phyloP scores from a whole-genome alignment of 2,113 vertebrate species.

The rabbit (Oryctolagus cuniculus) region mOryCun1.1 NC_091438.1:159421501-159422000 shows the following conservation, averaged over 20 bases:
- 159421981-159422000: conserved; percentile 24
- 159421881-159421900: conserved; percentile 54
- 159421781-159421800: conserved; percentile 85
- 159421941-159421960: conserved; percentile 52
- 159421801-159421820: conserved; percentile 80
- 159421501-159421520: background rate
- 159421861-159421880: conserved; percentile 81
- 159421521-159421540: background rate
- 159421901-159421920: no score
- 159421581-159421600: conserved; percentile 37
- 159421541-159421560: background rate
- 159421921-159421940: background rate
- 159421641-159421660: background rate
- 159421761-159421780: conserved; percentile 82
- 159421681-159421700: conserved; percentile 53
- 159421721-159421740: conserved; percentile 75
- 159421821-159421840: conserved; percentile 84
- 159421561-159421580: background rate
- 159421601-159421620: background rate
- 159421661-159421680: conserved; percentile 43
- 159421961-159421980: conserved; percentile 60
- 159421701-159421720: conserved; percentile 63
- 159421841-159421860: conserved; percentile 75
- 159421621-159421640: conserved; percentile 19
- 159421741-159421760: conserved; percentile 68